Evolutionary conservation across 2,797 vertebrate genomes (phyloP).

Genomic region (Pangasius larnaudii): DNA sequence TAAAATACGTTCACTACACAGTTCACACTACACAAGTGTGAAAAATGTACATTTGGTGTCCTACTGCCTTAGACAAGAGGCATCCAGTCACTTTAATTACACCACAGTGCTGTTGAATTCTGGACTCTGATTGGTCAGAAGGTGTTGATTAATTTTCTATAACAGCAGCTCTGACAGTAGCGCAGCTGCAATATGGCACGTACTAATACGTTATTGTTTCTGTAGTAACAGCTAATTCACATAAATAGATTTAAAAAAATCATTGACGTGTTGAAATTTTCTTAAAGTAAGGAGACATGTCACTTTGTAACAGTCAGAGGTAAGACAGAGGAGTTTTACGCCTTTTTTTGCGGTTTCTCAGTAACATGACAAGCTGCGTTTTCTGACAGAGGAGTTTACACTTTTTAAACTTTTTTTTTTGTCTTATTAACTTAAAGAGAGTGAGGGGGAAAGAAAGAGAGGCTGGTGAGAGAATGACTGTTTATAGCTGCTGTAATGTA

Average conservation of each 20-base stretch:
- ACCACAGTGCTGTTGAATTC: not conserved
- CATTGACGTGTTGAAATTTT: not conserved
- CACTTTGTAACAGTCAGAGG: too few species aligned
- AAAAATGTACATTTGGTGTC: not conserved
- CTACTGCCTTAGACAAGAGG: not conserved
- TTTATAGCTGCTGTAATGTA: not conserved
- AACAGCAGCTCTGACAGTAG: not conserved
- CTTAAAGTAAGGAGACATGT: not conserved
- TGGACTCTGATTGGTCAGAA: not conserved
- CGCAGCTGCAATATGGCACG: not conserved
- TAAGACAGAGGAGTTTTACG: not conserved
- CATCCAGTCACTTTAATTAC: not conserved
- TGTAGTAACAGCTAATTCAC: not conserved
- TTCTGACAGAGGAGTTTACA: not conserved
- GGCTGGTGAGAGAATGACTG: not conserved
- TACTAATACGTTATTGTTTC: not conserved
- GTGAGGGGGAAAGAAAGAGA: not conserved
- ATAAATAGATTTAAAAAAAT: not conserved
- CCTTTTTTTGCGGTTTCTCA: not conserved
- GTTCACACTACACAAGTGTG: not conserved
- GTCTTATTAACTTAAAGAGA: not conserved
- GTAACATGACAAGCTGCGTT: too few species aligned
- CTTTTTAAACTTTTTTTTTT: not conserved
- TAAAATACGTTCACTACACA: not conserved
- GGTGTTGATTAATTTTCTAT: not conserved